A percentile compares a stretch with the other conserved stretches of the same genome.
Conservation (phyloP, 2,113 vertebrate genomes). For the Ciconia maguari region DNA sequence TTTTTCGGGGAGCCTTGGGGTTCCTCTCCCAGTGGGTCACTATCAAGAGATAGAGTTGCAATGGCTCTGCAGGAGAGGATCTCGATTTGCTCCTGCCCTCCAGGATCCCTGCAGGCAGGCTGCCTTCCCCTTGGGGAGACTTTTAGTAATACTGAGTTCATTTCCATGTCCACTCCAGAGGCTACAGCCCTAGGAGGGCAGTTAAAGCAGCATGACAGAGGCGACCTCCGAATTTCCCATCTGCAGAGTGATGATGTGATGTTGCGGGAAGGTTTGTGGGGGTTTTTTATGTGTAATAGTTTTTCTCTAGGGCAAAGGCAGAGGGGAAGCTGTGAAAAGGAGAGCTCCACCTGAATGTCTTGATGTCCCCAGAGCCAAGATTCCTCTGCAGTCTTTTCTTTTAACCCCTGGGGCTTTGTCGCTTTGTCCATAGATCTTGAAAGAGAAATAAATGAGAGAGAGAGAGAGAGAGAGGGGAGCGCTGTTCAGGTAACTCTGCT, state of each 20-base stretch:
- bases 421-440: conserved; percentile 23
- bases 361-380: conserved; percentile 26
- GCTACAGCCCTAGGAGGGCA: conserved; percentile 19
- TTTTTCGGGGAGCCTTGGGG: neutral
- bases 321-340: conserved; percentile 46
- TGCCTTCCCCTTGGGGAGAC: conserved; percentile 32
- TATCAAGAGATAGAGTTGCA: neutral
- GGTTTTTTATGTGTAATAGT: neutral
- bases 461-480: conserved; percentile 9
- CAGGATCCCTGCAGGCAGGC: conserved; percentile 30
- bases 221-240: conserved; percentile 40
- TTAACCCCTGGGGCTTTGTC: conserved; percentile 43
- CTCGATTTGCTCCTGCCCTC: neutral
- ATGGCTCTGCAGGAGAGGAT: conserved; percentile 44
- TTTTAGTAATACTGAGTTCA: conserved; percentile 70
- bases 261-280: neutral
- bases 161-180: conserved; percentile 28
- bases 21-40: conserved; percentile 8
- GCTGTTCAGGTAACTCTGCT: conserved; percentile 71
- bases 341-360: conserved; percentile 55
- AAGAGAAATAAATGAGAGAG: conserved; percentile 33
- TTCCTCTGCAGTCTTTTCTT: conserved; percentile 42
- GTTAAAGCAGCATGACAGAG: conserved; percentile 71
- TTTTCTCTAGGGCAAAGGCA: conserved; percentile 45
- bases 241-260: conserved; percentile 42